Evolutionary conservation across 1,140 invertebrate genomes (phyloP).

Genomic region (Sogatella furcifera): DNA sequence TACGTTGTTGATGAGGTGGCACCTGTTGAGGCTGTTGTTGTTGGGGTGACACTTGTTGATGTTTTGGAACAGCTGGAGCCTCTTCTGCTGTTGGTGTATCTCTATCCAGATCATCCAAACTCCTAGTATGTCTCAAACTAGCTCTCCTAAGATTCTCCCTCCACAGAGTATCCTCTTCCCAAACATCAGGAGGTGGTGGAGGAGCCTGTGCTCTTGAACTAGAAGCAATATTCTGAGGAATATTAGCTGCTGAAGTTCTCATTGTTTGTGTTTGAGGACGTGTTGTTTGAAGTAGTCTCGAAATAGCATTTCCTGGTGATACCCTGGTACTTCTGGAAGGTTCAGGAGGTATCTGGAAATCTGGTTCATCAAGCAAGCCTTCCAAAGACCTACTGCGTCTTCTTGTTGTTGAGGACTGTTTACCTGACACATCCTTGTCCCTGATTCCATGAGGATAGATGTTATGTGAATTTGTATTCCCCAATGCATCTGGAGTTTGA

Average conservation of each 20-base stretch:
- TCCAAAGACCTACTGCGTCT: conserved; percentile 46
- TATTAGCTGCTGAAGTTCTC: conserved; percentile 10
- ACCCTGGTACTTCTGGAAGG: conserved; percentile 10
- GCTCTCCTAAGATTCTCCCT: conserved; percentile 63
- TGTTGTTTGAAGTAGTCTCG: conserved; percentile 20
- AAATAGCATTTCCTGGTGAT: conserved; percentile 22
- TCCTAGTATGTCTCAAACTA: conserved; percentile 66
- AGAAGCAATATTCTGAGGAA: conserved; percentile 24
- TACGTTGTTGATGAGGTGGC: too few relatives aligned
- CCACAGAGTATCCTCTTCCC: conserved; percentile 75
- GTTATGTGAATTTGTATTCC: conserved; percentile 33
- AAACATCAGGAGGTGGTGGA: conserved; percentile 44
- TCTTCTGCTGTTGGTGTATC: conserved; percentile 10
- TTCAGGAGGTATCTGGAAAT: conserved; percentile 28
- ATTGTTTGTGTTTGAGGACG: conserved; percentile 14
- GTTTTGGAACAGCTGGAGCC: neutral
- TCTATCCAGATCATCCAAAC: conserved; percentile 61
- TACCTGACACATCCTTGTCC: conserved; percentile 30
- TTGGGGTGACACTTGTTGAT: neutral
- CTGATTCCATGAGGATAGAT: conserved; percentile 37
- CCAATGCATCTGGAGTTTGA: conserved; percentile 24
- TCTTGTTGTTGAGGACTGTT: conserved; percentile 9
- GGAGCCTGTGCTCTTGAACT: conserved; percentile 19
- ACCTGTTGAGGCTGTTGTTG: too few relatives aligned
- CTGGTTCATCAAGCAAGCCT: conserved; percentile 46